These are phyloP conservation scores for Hoplias malabaricus DNA, from an alignment of 2,113 vertebrate genomes.

Conservation along the genomic window DNA sequence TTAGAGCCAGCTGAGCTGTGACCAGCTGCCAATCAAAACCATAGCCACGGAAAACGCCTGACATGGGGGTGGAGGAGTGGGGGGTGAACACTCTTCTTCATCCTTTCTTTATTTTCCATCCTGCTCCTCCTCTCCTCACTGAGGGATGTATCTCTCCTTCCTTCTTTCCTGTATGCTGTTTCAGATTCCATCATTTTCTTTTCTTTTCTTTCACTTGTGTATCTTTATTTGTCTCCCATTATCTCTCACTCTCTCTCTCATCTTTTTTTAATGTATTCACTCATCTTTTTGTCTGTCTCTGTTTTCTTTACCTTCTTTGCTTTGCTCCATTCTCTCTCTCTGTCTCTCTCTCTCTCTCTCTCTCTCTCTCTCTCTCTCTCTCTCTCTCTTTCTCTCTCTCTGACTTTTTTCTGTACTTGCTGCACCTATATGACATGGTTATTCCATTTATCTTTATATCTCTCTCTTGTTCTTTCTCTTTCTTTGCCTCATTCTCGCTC, in stretches of 20 bases:
- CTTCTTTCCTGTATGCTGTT: not conserved
- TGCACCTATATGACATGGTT: too few relatives aligned
- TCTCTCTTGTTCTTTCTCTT: not conserved
- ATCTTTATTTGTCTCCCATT: not conserved
- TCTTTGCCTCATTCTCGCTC: too few relatives aligned
- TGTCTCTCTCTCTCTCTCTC: conserved; percentile 15
- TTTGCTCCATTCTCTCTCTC: not conserved
- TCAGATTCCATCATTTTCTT: not conserved
- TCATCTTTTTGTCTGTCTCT: conserved; percentile 22
- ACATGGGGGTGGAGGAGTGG: conserved; percentile 75
- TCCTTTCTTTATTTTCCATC: conserved; percentile 8
- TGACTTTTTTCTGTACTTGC: too few relatives aligned
- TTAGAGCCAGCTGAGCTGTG: conserved; percentile 99
- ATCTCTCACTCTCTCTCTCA: not conserved
- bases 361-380: not conserved
- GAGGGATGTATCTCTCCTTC: not conserved
- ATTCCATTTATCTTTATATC: not conserved
- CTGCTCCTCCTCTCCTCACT: not conserved
- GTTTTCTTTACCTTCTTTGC: not conserved
- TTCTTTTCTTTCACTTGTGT: not conserved
- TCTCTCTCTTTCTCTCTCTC: not conserved
- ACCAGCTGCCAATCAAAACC: conserved; percentile 99
- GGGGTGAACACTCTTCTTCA: conserved; percentile 12
- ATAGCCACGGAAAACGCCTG: conserved; percentile 97
- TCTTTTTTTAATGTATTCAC: conserved; percentile 11